These are phyloP conservation scores for Phoxinus dragarum DNA, from an alignment of 2,797 vertebrate genomes.

Conservation along the genomic window DNA sequence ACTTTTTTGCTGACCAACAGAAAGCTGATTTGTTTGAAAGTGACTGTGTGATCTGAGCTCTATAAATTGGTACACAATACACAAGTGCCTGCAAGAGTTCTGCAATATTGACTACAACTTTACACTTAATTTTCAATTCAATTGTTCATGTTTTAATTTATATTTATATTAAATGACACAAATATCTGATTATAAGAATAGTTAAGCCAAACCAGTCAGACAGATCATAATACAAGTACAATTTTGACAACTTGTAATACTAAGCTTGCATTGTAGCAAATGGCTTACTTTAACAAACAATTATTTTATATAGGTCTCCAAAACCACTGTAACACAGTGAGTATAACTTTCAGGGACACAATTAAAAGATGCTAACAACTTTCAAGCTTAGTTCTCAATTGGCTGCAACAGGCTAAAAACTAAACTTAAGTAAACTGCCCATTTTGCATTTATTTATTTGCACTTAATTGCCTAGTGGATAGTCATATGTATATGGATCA, in stretches of 20 bases:
- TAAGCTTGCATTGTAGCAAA: not conserved
- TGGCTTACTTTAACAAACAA: not conserved
- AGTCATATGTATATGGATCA: not conserved
- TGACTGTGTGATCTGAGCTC: not conserved
- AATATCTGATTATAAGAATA: not conserved
- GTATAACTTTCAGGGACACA: not conserved
- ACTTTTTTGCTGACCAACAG: not conserved
- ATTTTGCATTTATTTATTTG: not conserved
- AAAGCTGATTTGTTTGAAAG: not conserved
- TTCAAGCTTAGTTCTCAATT: not conserved
- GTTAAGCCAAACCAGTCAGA: not conserved
- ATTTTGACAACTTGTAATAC: not conserved
- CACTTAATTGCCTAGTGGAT: not conserved
- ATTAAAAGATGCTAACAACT: not conserved
- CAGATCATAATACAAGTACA: not conserved
- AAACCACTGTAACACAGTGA: not conserved
- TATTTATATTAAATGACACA: not conserved
- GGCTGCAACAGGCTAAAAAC: not conserved
- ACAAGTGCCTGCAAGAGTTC: too few relatives aligned
- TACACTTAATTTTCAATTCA: too few relatives aligned
- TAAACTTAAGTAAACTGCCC: not conserved
- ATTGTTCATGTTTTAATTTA: not conserved
- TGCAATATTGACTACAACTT: not conserved
- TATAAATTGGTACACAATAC: not conserved
- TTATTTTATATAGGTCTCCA: not conserved